A percentile compares a stretch with the other conserved stretches of the same genome.
Evolutionary conservation across 2,113 vertebrate genomes (phyloP).

Genomic region (Crotophaga sulcirostris): DNA sequence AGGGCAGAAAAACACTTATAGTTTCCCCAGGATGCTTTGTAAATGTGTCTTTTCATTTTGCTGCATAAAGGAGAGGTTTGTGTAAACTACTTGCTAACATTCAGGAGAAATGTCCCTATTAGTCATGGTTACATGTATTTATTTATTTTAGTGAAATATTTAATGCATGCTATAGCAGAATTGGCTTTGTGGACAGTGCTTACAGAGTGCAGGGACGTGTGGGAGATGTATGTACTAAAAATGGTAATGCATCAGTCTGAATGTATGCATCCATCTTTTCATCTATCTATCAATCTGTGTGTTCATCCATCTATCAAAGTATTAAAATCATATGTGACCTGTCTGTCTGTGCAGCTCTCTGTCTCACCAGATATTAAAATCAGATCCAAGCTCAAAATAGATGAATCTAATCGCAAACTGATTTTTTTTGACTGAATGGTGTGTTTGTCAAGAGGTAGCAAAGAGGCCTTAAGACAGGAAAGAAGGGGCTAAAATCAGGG

Average conservation of each 20-base stretch:
- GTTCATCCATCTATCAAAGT: conserved; percentile 27
- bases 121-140: conserved; percentile 4
- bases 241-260: not conserved
- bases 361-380: conserved; percentile 39
- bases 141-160: conserved; percentile 59
- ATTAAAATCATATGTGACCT: conserved; percentile 59
- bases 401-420: not conserved
- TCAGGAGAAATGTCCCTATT: not conserved
- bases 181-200: conserved; percentile 17
- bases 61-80: conserved; percentile 11
- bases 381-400: not conserved
- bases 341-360: conserved; percentile 16
- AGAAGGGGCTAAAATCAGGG: not conserved
- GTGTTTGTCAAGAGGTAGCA: not conserved
- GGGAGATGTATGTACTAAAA: not conserved
- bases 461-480: not conserved
- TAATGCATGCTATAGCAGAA: not conserved
- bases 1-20: not conserved
- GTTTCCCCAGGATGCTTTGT: not conserved
- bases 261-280: conserved; percentile 13
- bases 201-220: conserved; percentile 4
- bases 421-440: not conserved
- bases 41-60: conserved; percentile 18
- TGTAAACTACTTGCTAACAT: not conserved
- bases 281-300: not conserved